Percentiles rank a stretch among this genome's conserved stretches.
phyloP scores from a whole-genome alignment of 2,888 invertebrate genomes.

The Aporophyla nigra region DNA sequence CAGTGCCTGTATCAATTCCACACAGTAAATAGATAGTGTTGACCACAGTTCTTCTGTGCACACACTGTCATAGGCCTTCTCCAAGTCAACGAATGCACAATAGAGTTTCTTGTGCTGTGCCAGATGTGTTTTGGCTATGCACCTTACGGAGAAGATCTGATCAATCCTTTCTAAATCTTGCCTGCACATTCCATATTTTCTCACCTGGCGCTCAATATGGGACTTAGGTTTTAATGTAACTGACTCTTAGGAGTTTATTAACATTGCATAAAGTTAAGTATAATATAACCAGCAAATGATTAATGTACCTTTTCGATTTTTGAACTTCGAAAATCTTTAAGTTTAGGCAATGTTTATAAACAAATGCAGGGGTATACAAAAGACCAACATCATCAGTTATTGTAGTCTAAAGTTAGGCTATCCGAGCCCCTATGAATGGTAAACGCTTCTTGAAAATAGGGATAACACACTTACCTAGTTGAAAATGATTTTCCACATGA shows the following conservation, averaged over 20 bases:
- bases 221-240: neutral
- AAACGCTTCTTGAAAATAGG: neutral
- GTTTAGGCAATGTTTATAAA: neutral
- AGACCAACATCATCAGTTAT: neutral
- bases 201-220: too few relatives aligned
- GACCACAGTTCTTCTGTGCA: too few relatives aligned
- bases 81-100: too few relatives aligned
- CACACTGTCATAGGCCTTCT: too few relatives aligned
- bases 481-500: conserved; percentile 73
- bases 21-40: too few relatives aligned
- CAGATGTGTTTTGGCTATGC: too few relatives aligned
- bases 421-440: neutral
- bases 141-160: too few relatives aligned
- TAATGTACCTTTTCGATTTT: neutral
- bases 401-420: neutral
- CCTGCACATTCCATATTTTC: too few relatives aligned
- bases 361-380: neutral
- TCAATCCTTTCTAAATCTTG: too few relatives aligned
- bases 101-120: too few relatives aligned
- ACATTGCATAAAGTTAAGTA: neutral
- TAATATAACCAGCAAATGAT: neutral
- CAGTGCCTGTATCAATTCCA: too few relatives aligned
- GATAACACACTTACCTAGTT: conserved; percentile 66
- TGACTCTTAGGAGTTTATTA: neutral
- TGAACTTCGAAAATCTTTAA: neutral